Evolutionary conservation across 2,113 vertebrate genomes (phyloP).

Genomic region (Micromys minutus): DNA sequence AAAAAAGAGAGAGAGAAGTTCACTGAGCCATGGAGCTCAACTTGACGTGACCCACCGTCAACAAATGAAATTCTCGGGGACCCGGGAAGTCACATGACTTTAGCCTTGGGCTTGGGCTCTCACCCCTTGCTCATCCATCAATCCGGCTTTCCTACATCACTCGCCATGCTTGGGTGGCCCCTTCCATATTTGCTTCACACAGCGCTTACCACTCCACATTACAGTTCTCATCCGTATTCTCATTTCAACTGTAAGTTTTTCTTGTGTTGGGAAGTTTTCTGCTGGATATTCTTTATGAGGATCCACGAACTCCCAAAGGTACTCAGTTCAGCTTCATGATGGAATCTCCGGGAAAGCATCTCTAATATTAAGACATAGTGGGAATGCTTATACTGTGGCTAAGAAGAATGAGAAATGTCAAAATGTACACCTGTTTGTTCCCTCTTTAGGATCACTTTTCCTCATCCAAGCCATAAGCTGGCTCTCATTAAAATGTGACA

Average conservation of each 20-base stretch:
- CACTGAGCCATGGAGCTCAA: background rate
- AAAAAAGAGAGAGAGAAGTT: background rate
- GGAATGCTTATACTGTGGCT: background rate
- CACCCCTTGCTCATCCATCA: background rate
- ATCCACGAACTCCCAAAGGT: conserved; percentile 3
- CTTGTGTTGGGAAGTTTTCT: background rate
- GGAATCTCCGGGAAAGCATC: conserved; percentile 28
- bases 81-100: accelerated
- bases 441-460: background rate
- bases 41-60: background rate
- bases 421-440: background rate
- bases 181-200: background rate
- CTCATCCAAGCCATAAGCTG: background rate
- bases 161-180: accelerated
- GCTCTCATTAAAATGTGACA: conserved; percentile 77
- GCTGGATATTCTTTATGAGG: background rate
- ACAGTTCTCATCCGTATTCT: background rate
- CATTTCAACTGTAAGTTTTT: background rate
- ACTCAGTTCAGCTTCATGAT: conserved; percentile 23
- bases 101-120: accelerated
- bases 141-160: accelerated
- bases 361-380: conserved; percentile 65
- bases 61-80: background rate
- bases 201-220: background rate
- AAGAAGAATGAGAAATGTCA: conserved; percentile 70